These are phyloP conservation scores for Papilio aristodemus DNA, from an alignment of 1,140 invertebrate genomes.

Conservation along the genomic window DNA sequence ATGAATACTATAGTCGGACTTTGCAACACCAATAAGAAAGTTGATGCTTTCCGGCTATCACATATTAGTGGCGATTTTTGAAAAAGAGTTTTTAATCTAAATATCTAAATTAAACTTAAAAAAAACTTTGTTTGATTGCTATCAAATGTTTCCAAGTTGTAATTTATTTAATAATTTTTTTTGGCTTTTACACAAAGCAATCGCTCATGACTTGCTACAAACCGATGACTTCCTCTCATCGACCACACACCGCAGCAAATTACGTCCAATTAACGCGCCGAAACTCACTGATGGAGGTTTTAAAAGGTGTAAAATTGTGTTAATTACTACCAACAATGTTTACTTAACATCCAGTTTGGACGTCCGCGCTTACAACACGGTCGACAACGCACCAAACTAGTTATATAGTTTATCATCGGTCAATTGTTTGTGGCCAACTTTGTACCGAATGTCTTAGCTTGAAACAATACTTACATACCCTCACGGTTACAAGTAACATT, in stretches of 20 bases:
- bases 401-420: not conserved
- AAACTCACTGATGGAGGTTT: conserved; percentile 44
- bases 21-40: not conserved
- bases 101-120: too few relatives aligned
- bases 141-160: too few relatives aligned
- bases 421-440: conserved; percentile 22
- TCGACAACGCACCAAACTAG: not conserved
- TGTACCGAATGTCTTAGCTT: conserved; percentile 4
- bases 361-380: not conserved
- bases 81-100: too few relatives aligned
- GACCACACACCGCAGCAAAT: conserved; percentile 43
- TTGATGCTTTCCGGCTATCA: too few relatives aligned
- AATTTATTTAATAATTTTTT: too few relatives aligned
- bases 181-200: too few relatives aligned
- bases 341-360: conserved; percentile 27
- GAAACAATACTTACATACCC: conserved; percentile 22
- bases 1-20: too few relatives aligned
- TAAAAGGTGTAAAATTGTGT: conserved; percentile 51
- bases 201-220: conserved; percentile 4
- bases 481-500: conserved; percentile 1
- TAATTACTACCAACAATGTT: conserved; percentile 45
- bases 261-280: conserved; percentile 44
- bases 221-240: conserved; percentile 23
- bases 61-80: too few relatives aligned
- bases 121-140: too few relatives aligned